phyloP scores from a whole-genome alignment of 2,888 invertebrate species.

The Mystacides longicornis region DNA sequence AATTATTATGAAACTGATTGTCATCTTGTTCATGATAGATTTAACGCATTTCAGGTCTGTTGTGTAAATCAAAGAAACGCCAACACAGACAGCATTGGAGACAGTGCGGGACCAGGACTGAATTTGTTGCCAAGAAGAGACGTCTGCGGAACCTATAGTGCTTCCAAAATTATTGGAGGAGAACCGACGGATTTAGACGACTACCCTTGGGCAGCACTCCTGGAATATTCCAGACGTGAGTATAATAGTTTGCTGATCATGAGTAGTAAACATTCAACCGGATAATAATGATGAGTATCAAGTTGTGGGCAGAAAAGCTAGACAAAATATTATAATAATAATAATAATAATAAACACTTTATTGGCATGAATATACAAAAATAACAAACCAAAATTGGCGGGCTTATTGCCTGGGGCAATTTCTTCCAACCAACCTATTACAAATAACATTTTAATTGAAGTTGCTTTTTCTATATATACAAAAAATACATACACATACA shows the following conservation, averaged over 20 bases:
- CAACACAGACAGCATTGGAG: not conserved
- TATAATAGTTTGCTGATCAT: slow-evolving; percentile 1
- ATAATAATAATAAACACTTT: no score
- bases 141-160: slow-evolving; percentile 47
- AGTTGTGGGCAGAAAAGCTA: no score
- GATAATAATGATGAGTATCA: not conserved
- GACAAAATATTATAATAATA: no score
- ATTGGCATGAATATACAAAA: no score
- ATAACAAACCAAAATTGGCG: no score
- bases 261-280: not conserved
- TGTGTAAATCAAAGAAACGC: not conserved
- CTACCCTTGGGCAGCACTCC: slow-evolving; percentile 62
- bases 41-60: not conserved
- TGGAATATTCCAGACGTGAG: slow-evolving; percentile 59
- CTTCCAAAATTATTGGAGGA: slow-evolving; percentile 58
- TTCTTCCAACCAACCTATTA: no score
- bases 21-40: no score
- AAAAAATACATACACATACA: no score
- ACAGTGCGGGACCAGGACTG: not conserved
- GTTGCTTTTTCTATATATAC: no score
- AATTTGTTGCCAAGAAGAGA: not conserved
- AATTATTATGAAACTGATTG: no score
- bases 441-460: no score
- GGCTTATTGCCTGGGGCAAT: no score
- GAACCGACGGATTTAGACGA: slow-evolving; percentile 54